These are phyloP conservation scores for Sebastes taczanowskii DNA, from an alignment of 2,797 vertebrate genomes.

Conservation along the genomic window DNA sequence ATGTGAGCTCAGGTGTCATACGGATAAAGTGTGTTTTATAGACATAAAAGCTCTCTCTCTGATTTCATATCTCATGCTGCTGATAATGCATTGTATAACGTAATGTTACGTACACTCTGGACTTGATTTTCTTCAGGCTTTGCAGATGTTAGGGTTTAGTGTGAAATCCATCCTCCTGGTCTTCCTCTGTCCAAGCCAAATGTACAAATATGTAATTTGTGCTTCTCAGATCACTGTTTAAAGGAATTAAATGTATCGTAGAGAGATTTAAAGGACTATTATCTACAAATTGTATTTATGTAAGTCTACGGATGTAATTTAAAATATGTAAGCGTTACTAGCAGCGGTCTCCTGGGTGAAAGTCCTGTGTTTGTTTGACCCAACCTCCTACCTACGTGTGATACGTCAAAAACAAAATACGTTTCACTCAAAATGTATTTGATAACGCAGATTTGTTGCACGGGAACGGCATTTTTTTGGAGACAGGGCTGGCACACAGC, in stretches of 20 bases:
- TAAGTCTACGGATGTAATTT: too few relatives aligned
- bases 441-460: too few relatives aligned
- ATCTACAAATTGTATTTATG: not conserved
- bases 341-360: too few relatives aligned
- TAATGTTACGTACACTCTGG: not conserved
- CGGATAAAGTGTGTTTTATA: not conserved
- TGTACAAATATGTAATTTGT: not conserved
- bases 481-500: too few relatives aligned
- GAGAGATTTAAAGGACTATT: not conserved
- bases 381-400: too few relatives aligned
- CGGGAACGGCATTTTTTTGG: too few relatives aligned
- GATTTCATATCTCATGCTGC: not conserved
- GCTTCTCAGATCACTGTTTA: not conserved
- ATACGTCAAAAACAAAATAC: too few relatives aligned
- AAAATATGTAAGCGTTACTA: too few relatives aligned
- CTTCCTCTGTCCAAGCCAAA: not conserved
- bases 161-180: not conserved
- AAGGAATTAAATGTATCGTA: not conserved
- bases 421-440: too few relatives aligned
- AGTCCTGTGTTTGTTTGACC: too few relatives aligned
- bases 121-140: not conserved
- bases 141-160: constrained; percentile 30
- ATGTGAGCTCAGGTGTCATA: constrained; percentile 20
- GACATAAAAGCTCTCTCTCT: not conserved
- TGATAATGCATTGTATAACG: not conserved